Conservation (phyloP, 2,797 vertebrate species). For the Sardinella longiceps region DNA sequence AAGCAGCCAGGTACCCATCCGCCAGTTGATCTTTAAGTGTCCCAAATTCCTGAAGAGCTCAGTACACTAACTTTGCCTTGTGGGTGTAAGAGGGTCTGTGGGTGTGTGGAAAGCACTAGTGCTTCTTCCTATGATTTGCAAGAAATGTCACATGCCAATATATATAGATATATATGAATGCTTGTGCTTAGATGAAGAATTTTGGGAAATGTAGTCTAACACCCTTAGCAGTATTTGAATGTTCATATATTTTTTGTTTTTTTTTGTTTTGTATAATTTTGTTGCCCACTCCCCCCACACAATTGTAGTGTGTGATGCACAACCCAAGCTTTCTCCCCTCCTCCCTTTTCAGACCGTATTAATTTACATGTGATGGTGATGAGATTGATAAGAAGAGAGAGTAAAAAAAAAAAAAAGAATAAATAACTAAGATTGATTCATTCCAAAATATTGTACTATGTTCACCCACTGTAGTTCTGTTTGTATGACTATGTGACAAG, state of each 20-base stretch:
- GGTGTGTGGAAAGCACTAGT: slow-evolving; percentile 24
- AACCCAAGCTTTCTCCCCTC: background rate
- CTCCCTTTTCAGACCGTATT: background rate
- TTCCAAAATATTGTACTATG: slow-evolving; percentile 63
- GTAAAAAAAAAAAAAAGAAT: background rate
- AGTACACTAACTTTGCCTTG: slow-evolving; percentile 48
- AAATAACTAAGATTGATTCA: slow-evolving; percentile 53
- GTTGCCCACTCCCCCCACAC: background rate
- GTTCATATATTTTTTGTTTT: slow-evolving; percentile 40
- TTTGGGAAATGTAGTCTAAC: slow-evolving; percentile 21
- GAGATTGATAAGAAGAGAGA: background rate
- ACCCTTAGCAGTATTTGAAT: slow-evolving; percentile 24
- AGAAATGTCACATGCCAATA: slow-evolving; percentile 13
- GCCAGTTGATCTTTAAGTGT: slow-evolving; percentile 34
- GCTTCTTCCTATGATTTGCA: slow-evolving; percentile 12
- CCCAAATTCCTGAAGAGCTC: slow-evolving; percentile 40
- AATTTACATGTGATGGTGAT: background rate
- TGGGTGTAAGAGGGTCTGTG: slow-evolving; percentile 26
- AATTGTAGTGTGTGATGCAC: slow-evolving; percentile 18
- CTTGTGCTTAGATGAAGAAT: slow-evolving; percentile 16
- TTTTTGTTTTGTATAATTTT: no score
- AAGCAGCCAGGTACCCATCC: background rate
- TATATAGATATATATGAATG: slow-evolving; percentile 13
- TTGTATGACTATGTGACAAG: slow-evolving; percentile 48
- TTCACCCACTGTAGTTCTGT: slow-evolving; percentile 56